Percentiles rank a stretch among this genome's conserved stretches.
Evolutionary conservation across 2,113 vertebrate genomes (phyloP).

Genomic region (Ranitomeya variabilis): DNA sequence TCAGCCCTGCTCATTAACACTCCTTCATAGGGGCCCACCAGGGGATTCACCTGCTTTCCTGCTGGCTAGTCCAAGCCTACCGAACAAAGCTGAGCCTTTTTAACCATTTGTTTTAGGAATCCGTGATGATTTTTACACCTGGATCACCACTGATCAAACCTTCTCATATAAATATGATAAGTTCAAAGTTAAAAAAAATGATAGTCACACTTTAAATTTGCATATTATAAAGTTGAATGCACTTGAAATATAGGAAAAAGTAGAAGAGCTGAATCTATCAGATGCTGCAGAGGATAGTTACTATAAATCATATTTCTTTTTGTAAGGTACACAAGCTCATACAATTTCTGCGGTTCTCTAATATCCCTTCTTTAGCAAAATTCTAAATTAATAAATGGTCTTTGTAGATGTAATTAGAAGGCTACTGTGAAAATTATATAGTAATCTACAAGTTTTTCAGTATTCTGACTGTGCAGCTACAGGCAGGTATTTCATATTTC

Average conservation of each 20-base stretch:
- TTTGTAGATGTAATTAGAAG: background rate
- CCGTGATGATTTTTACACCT: too few relatives aligned
- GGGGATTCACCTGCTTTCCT: too few relatives aligned
- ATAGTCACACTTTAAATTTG: background rate
- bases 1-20: too few relatives aligned
- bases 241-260: background rate
- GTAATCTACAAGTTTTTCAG: background rate
- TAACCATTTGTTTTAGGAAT: too few relatives aligned
- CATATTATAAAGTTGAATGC: background rate
- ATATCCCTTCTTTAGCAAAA: background rate
- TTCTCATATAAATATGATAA: too few relatives aligned
- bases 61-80: too few relatives aligned
- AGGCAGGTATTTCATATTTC: background rate
- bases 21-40: too few relatives aligned
- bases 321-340: background rate
- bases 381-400: background rate
- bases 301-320: background rate
- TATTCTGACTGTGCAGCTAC: background rate
- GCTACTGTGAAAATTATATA: background rate
- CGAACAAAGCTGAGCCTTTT: too few relatives aligned
- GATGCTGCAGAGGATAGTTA: background rate
- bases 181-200: too few relatives aligned
- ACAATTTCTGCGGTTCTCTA: background rate
- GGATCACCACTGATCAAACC: too few relatives aligned
- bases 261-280: background rate